A percentile compares a stretch with the other conserved stretches of the same genome.
Evolutionary conservation across 35 echinoderm and acorn worm genomes (phyloP).

Genomic region (Strongylocentrotus purpuratus): DNA sequence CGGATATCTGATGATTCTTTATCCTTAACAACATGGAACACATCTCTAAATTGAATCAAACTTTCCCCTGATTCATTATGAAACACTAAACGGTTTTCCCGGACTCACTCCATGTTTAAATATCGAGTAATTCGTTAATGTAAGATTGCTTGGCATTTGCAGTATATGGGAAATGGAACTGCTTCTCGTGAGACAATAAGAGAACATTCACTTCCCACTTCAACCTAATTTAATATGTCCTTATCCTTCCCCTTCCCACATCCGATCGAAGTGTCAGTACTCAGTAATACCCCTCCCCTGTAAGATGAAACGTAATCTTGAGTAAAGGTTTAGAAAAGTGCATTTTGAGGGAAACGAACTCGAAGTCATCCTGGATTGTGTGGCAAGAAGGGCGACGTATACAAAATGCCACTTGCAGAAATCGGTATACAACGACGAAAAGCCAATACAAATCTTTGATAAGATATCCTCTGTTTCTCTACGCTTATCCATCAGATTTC

Average conservation of each 20-base stretch:
- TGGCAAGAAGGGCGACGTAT: too few species aligned
- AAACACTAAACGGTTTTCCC: background rate
- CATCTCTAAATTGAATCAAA: background rate
- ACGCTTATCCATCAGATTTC: too few species aligned
- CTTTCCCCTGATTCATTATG: background rate
- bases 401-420: too few species aligned
- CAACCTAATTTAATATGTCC: background rate
- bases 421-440: too few species aligned
- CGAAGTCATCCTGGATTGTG: background rate
- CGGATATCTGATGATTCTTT: background rate
- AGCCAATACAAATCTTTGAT: too few species aligned
- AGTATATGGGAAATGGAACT: background rate
- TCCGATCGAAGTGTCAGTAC: background rate
- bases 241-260: background rate
- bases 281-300: background rate
- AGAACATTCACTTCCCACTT: background rate
- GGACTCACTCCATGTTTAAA: background rate
- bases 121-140: background rate
- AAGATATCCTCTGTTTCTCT: too few species aligned
- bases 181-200: background rate
- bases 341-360: background rate
- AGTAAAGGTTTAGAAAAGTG: background rate
- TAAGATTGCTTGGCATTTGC: background rate
- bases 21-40: background rate
- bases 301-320: background rate